Base-by-base conservation (phyloP, 2,113 vertebrate genomes). In the human (Homo sapiens) region DNA sequence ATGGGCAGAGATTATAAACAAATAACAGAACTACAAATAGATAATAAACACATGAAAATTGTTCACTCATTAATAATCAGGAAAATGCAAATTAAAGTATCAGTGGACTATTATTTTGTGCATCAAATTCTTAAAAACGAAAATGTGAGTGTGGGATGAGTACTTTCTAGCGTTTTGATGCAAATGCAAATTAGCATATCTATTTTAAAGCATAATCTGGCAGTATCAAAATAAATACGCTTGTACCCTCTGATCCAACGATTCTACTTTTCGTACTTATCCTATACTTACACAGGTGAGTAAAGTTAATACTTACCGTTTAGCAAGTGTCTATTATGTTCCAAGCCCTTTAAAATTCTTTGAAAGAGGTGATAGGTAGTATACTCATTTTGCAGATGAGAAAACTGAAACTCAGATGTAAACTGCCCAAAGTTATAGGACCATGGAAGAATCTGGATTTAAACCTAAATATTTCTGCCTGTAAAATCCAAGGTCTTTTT, bases 381-480 rank as follows among this genome's bases (percentile, higher is more conserved):
- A 91, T 48, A 85, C 45, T 70, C 55, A 92, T 96, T 96, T 92
- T 89, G 79, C 45, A 96, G 55, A 66, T 89, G 57, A 91, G 43
- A 93, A 85, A 92, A 94, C 55, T 79, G 35, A 89, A 86, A 96
- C 57, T 91, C 27, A 95, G 87, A 57, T 35, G 50, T 70, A 95
- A 95, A 89, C 40, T 97, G 64, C 48, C 50, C 78, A 48, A 59
- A 90, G 40, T 86, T 91, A 92, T 78, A 73, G 50, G 90, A 79
- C 40, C 16, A 82, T 14, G 22, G 72, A 75, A 85, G 64, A 91
- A 70, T 87, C 40, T 86, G 25, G 57, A 86, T 57, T 57, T 94
- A 59, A 94, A 94, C n/a, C 40, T 89, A 95, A 48, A 23, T 93
- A 55, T 91, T 82, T 89, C 61, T 84, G 38, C 45, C 52, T 84